These are phyloP conservation scores for Alitta virens DNA, from an alignment of 2,888 invertebrate species.

Conservation along the genomic window DNA sequence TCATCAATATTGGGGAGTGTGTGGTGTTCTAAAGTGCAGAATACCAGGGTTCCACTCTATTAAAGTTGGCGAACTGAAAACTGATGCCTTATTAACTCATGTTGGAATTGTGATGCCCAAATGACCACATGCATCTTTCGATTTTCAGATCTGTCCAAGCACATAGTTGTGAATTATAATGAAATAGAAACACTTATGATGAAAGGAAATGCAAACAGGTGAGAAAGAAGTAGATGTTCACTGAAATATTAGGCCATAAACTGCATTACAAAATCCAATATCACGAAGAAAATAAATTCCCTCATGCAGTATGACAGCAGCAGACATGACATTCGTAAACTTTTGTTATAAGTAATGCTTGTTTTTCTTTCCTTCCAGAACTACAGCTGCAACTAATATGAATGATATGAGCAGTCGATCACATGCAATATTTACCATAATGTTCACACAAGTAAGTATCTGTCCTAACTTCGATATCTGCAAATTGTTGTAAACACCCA, in stretches of 20 bases:
- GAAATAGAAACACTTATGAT: constrained; percentile 47
- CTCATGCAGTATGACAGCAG: background rate
- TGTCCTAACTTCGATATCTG: background rate
- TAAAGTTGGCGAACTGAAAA: too few species aligned
- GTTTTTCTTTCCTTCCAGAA: constrained; percentile 53
- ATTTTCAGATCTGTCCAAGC: constrained; percentile 49
- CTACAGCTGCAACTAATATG: constrained; percentile 71
- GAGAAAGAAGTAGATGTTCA: constrained; percentile 7
- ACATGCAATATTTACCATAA: constrained; percentile 64
- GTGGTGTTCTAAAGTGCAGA: too few species aligned
- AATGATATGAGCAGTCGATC: constrained; percentile 68
- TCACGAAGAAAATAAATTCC: background rate
- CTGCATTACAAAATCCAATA: background rate
- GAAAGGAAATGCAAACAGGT: constrained; percentile 50
- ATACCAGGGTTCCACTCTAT: too few species aligned
- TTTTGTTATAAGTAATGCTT: background rate
- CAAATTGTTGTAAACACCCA: too few species aligned
- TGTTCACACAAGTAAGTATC: constrained; percentile 54
- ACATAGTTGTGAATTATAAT: constrained; percentile 45
- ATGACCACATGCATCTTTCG: too few species aligned
- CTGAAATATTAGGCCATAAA: background rate
- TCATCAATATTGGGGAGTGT: too few species aligned
- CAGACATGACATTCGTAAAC: background rate
- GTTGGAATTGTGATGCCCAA: too few species aligned
- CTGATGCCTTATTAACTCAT: too few species aligned